Percentiles rank a stretch among this genome's conserved stretches.
phyloP scores from a whole-genome alignment of 2,113 vertebrate species.

The Corythaixoides concolor region DNA sequence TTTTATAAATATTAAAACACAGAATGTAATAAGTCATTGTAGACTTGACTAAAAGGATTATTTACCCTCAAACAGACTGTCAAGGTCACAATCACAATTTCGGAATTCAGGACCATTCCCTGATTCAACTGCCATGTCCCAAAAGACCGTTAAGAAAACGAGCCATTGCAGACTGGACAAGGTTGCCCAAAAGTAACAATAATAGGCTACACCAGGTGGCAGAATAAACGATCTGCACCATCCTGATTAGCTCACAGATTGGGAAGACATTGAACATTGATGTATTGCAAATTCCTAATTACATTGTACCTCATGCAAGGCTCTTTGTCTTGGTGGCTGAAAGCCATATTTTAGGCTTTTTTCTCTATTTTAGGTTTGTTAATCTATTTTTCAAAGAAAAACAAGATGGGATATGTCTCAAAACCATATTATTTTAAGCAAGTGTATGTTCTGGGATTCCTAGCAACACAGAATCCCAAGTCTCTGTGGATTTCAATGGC shows the following conservation, averaged over 20 bases:
- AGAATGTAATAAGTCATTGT: neutral
- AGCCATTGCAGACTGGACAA: neutral
- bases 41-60: neutral
- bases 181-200: neutral
- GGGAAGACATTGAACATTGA: neutral
- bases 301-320: neutral
- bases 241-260: constrained; percentile 17
- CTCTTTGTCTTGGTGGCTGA: neutral
- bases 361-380: neutral
- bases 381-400: neutral
- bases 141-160: neutral
- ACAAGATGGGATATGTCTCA: neutral
- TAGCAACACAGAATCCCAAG: neutral
- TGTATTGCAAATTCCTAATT: neutral
- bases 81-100: neutral
- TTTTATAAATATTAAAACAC: constrained; percentile 18
- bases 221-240: neutral
- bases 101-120: neutral
- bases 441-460: neutral
- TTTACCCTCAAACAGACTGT: neutral
- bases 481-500: neutral
- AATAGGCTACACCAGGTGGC: neutral
- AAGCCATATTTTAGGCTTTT: neutral
- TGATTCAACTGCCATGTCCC: neutral
- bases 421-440: neutral